Base-by-base conservation (phyloP, 2,113 vertebrate species). In the Melanocharis versteri region DNA sequence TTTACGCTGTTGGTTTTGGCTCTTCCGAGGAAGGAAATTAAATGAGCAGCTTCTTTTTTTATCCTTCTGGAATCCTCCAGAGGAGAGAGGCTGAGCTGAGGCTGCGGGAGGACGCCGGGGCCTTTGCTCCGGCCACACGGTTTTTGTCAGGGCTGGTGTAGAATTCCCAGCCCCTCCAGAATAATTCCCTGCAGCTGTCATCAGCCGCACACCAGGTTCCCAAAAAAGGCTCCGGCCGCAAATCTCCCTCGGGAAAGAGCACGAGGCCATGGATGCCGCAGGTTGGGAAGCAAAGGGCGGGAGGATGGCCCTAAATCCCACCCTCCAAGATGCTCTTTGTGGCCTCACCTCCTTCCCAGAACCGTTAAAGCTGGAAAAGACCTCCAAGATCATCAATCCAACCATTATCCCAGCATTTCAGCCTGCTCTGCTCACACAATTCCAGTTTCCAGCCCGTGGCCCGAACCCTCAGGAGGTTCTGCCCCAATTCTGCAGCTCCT, bases 1-100 rank as follows among this genome's bases (percentile, higher is more conserved):
- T 96, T 96, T 84, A 66, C 81, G 76, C 93, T 97, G 88, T 87
- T 97, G 96, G 9, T 86, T 97, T 96, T 94, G 96, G 90, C 94
- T 95, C 87, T 78, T 88, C 81, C 44, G 42, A 77, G 87, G 71
- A 91, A 78, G 69, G 73, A 95, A 96, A 95, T 96, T 77, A 96
- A 97, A 96, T 40, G 83, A 96, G 45, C 53, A 94, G 88, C 91
- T 91, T 82, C 54, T 77, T 86, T 90, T 96, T 96, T 96, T 66
- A 94, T 93, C 82, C 94, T 88, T 88, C 90, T 92, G 90, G 79
- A 97, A 91, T 54, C 83, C 50, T 56, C 62, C 37, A 66, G 73
- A 60, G 88, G 83, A 96, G 79, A 82, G 83, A 71, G 26, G 56
- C 92, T 35, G 62, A 92, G 88, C 90, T 15, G 6, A 68, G 53